These are phyloP conservation scores for Cataglyphis albicans DNA, from an alignment of 2,888 invertebrate genomes.

Conservation along the genomic window DNA sequence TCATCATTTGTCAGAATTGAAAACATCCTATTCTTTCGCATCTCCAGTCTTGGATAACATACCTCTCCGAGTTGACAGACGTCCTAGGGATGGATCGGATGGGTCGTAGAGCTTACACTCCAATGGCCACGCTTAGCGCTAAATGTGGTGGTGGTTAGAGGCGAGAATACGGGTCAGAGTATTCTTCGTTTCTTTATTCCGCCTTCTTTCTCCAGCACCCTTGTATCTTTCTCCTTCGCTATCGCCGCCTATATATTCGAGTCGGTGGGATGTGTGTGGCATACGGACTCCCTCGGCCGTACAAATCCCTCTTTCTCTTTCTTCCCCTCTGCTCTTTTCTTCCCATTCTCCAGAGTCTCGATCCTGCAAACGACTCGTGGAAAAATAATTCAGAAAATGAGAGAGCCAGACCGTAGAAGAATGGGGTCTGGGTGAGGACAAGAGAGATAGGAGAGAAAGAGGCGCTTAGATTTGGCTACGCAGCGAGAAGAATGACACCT, in stretches of 20 bases:
- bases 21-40: conserved; percentile 26
- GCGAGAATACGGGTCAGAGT: conserved; percentile 36
- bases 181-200: conserved; percentile 45
- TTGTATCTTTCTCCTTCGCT: conserved; percentile 35
- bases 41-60: neutral
- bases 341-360: conserved; percentile 22
- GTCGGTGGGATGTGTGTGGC: conserved; percentile 33
- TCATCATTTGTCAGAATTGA: conserved; percentile 27
- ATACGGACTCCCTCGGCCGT: conserved; percentile 48
- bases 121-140: conserved; percentile 31
- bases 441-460: conserved; percentile 16
- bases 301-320: conserved; percentile 32
- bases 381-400: conserved; percentile 70
- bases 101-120: conserved; percentile 19
- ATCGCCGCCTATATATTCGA: conserved; percentile 49
- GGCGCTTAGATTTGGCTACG: conserved; percentile 59
- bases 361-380: conserved; percentile 64
- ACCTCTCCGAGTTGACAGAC: conserved; percentile 8
- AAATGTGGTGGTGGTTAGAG: conserved; percentile 38
- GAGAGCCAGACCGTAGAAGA: conserved; percentile 56
- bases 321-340: conserved; percentile 33
- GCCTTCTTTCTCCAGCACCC: conserved; percentile 20
- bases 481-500: conserved; percentile 62
- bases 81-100: conserved; percentile 10
- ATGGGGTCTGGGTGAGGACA: conserved; percentile 50